Base-by-base conservation (phyloP, 1,140 invertebrate genomes). In the Bactericera cockerelli region DNA sequence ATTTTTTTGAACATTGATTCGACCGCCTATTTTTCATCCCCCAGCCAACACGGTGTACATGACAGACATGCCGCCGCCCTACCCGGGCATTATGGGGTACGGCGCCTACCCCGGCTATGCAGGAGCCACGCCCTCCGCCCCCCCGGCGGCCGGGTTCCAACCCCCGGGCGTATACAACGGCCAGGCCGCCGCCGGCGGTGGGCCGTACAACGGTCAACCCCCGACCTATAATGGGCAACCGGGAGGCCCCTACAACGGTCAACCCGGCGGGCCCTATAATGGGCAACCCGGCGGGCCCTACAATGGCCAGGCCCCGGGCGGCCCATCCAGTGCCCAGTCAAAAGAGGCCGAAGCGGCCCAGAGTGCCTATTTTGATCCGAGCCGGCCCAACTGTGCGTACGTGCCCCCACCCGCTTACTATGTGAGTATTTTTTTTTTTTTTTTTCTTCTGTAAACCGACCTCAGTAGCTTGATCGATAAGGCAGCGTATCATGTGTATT, bases 61-160 rank as follows among this genome's bases (percentile, higher is more conserved):
- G 79, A 89, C 84, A 8, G 86, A 90, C 67, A 87, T 82, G 67
- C 93, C 93, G n/a, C 93, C 93, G 58, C 93, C 93, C 0, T 97
- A 97, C 75, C 91, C 92, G 49, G 93, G 92, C 42, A 84, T 95
- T 63, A 77, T 74, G 59, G 66, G 70, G 2, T 67, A 62, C 38
- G 33, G n/a, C 24, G 65, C 71, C 11, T 75, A 77, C 61, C 70
- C 71, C 55, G 72, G 71, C 16, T 73, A 74, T 60, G 65, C 64
- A 26, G 64, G 62, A 33, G 58, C 64, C 2, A 42, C 54, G 14
- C 49, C 38, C 31, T 25, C 56, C 25, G 59, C 62, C 53, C 59
- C 62, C 36, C 62, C 59, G 4, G 53, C 59, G 3, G n/a, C n/a
- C 22, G n/a, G 42, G 4, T 49, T 49, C 42, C n/a, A n/a, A n/a